Conservation (phyloP, 2,113 vertebrate species). For the Neoarius graeffei region DNA sequence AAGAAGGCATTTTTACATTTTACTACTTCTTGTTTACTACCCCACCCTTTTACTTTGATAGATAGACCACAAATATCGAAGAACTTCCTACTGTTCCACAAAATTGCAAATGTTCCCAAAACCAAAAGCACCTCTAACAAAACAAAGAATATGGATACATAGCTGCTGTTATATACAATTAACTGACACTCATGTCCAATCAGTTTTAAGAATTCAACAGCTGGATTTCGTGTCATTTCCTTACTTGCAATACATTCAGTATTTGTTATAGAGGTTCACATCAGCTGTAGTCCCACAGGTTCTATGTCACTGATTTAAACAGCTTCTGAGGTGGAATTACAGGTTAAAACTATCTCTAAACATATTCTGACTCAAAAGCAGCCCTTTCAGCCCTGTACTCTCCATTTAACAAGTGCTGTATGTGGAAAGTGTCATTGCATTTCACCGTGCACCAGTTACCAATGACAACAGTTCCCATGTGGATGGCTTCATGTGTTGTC, state of each 20-base stretch:
- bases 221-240: neutral
- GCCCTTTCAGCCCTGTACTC: constrained; percentile 47
- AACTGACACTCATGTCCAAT: neutral
- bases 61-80: neutral
- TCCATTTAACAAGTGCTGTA: constrained; percentile 59
- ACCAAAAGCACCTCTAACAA: neutral
- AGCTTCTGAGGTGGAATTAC: constrained; percentile 49
- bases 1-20: neutral
- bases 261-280: neutral
- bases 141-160: neutral
- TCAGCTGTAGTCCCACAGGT: constrained; percentile 10
- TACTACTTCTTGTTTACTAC: neutral
- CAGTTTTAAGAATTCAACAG: neutral
- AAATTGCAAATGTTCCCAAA: neutral
- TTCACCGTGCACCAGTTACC: constrained; percentile 69
- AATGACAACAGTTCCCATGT: constrained; percentile 69
- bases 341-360: constrained; percentile 52
- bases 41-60: neutral
- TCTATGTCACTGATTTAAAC: constrained; percentile 10
- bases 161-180: neutral
- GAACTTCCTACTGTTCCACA: neutral
- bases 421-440: constrained; percentile 64
- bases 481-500: constrained; percentile 58
- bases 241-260: neutral
- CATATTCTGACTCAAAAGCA: neutral